Base-by-base conservation (phyloP, 2,888 invertebrate species). In the Standfussiana lucernea region DNA sequence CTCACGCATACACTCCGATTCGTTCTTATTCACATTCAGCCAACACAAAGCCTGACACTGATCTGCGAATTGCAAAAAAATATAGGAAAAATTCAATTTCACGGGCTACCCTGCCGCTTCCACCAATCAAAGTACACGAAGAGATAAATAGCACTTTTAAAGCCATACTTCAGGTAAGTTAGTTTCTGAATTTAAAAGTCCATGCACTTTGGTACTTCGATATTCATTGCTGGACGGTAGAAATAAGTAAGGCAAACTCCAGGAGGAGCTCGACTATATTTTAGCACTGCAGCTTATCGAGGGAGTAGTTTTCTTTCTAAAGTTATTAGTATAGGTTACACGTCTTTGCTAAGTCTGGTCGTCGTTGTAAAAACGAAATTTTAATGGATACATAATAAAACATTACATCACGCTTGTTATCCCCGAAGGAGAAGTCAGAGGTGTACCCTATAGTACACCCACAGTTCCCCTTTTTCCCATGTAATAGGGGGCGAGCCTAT, bases 171-270 rank as follows among this genome's bases (percentile, higher is more conserved):
- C 35, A 80, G 73, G 13, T n/a, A 62, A 53, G 7, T 53, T 37
- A 13, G 13, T 64, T 64, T 65, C 42, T 15, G 35, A 80, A 74
- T 79, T 65, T 11, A 18, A 64, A 28, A 73, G 53, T 72, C 32
- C 15, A n/a, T 53, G 45, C 37, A 32, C 53, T 78, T 74, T 32
- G 32, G 42, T 65, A 50, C 65, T 80, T 59, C 10, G 32, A 37
- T 66, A 79, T 80, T 80, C 47, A 75, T 81, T 47, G 75, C 65
- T 42, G 24, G 47, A n/a, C 11, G n/a, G 42, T 6, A 15, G 59
- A 40, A 59, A 80, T 73, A 66, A 59, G 80, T 74, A 37, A n/a
- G n/a, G 24, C 13, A 28, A 66, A n/a, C 35, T 75, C 35, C 50
- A n/a, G 6, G 18, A 28, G 28, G 35, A 68, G 35, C 76, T 67